Percentiles rank a stretch among this genome's conserved stretches.
These are phyloP conservation scores for Heliconius nattereri DNA, from an alignment of 1,140 invertebrate species.

Conservation along the genomic window DNA sequence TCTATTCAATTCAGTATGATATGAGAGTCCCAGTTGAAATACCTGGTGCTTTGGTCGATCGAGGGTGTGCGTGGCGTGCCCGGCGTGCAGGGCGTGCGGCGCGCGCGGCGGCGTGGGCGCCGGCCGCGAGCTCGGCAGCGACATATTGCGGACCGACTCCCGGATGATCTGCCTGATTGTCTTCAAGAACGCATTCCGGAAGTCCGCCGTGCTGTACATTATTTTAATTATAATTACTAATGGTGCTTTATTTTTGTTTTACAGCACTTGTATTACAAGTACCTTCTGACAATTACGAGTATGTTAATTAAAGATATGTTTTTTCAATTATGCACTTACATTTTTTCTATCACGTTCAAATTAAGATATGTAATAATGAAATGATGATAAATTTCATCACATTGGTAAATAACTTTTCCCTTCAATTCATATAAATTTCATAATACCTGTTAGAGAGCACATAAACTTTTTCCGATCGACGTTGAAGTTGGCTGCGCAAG, in stretches of 20 bases:
- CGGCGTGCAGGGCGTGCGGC: slow-evolving; percentile 75
- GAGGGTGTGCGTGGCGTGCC: slow-evolving; percentile 37
- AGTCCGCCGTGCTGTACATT: slow-evolving; percentile 90
- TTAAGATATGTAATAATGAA: no score
- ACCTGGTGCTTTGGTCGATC: slow-evolving; percentile 83
- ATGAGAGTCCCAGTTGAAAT: not conserved
- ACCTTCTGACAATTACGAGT: no score
- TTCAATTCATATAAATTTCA: not conserved
- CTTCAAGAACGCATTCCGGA: slow-evolving; percentile 97
- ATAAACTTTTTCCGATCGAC: slow-evolving; percentile 97
- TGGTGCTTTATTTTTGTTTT: not conserved
- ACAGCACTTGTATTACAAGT: not conserved
- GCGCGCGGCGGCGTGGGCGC: slow-evolving; percentile 73
- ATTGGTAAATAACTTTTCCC: not conserved
- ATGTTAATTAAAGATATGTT: no score
- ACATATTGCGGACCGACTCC: slow-evolving; percentile 97
- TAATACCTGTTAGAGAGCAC: slow-evolving; percentile 95
- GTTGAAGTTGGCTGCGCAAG: slow-evolving; percentile 94
- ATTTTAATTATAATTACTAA: not conserved
- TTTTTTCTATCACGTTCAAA: no score
- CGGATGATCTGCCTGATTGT: slow-evolving; percentile 98
- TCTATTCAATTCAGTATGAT: no score
- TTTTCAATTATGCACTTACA: no score
- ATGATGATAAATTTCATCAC: not conserved
- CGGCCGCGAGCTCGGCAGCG: slow-evolving; percentile 89